Evolutionary conservation across 1,140 invertebrate genomes (phyloP), one percentile per base, ranked within the genome.

Genomic region (Homalodisca vitripennis): DNA sequence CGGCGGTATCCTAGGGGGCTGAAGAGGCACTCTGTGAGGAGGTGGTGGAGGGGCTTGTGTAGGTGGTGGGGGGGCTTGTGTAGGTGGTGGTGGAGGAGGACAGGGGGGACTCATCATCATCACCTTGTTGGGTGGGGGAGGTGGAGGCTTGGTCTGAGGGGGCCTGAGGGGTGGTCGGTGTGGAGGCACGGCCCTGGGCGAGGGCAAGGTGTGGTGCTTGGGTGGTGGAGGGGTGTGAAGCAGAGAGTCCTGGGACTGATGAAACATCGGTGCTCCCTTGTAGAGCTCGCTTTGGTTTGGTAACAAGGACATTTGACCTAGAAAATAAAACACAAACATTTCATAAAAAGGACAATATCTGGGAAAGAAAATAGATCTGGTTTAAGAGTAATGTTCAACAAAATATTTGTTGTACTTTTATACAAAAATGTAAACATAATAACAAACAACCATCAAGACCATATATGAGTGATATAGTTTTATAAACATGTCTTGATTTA

Each of bases 171-270:
- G 17, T 80, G 79, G 2, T 81, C 80, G 2, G 53, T 78, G 77
- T 0, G 81, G 69, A 0, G 78, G 72, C 1, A 71, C 74, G 3
- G 72, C 34, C n/a, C 60, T 34, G 24, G 65, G 31, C 10, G 46
- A 22, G 26, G 53, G 46, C 46, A 31, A 29, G 29, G 66, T 70
- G 46, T 57, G 73, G 3, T 55, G n/a, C 57, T 57, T 66, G 46
- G 63, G 70, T 24, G 71, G 67, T 24, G 75, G 73, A 13, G 75
- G 78, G 10, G 78, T 70, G 20, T 63, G 26, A 29, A 70, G 67
- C 32, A 84, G 64, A 22, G 79, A 82, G 72, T 85, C 83, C 47
- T 84, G 82, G 0, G 83, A 85, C 31, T 84, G 82, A 69, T 84
- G 83, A 20, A 84, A 76, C 13, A 81, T 80, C 0, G 80, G 74